Base-by-base conservation (phyloP, 2,888 invertebrate species). In the Ligdia adustata region DNA sequence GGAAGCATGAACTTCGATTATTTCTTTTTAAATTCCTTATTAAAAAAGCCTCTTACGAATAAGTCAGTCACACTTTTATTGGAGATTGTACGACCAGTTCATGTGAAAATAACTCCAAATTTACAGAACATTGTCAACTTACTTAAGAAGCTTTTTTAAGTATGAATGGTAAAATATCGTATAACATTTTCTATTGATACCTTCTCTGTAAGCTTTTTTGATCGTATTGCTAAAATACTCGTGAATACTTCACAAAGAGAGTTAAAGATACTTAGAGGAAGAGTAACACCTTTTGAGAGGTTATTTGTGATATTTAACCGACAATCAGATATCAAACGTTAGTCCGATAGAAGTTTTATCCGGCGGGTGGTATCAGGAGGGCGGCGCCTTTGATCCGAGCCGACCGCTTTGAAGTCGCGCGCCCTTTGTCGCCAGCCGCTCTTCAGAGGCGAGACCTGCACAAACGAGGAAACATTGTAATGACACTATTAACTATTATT, bases 251-350 rank as follows among this genome's bases (percentile, higher is more conserved):
- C 27, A 57, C 40, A 49, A 55, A 57, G 46, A 43, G 58, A 59
- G 57, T 40, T 62, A 60, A 59, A 64, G 60, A 63, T 64, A 55
- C 60, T 53, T 39, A 43, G 15, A 9, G 22, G 24, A 58, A 46
- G 48, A 58, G 62, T 69, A 62, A 74, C 76, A 77, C 75, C 74
- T 80, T 72, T 75, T 70, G 62, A 69, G 60, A 28, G 32, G 32
- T 33, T 52, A 60, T 75, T 76, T 75, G 67, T 67, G 72, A 79
- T 77, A 73, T 78, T 64, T 69, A 77, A 70, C 77, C 75, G 72
- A 79, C 82, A 85, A 82, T 85, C 83, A 72, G 76, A 81, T 82
- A 82, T 78, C 74, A 82, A 80, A 77, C 77, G 77, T 50, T 55
- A 58, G 68, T 78, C 63, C 67, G 73, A 74, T 72, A 66, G 64